Conservation (phyloP, 2,888 invertebrate genomes). For the Pterostichus niger region DNA sequence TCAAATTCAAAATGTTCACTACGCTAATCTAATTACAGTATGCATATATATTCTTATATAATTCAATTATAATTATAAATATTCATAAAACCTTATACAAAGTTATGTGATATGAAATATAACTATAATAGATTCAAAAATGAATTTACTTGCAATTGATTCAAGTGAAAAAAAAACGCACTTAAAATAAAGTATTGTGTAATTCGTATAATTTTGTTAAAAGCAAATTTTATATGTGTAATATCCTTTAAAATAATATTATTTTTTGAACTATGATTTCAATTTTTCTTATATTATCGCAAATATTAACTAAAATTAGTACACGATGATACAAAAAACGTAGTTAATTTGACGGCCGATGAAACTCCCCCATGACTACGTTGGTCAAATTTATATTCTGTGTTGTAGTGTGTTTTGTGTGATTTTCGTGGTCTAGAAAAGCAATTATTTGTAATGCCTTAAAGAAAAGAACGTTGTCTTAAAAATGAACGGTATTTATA, state of each 20-base stretch:
- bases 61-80: too few relatives aligned
- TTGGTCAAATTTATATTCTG: slow-evolving; percentile 47
- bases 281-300: not conserved
- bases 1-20: slow-evolving; percentile 42
- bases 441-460: slow-evolving; percentile 64
- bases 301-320: slow-evolving; percentile 7
- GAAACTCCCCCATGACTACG: slow-evolving; percentile 55
- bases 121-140: too few relatives aligned
- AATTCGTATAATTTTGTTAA: not conserved
- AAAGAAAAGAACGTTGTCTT: slow-evolving; percentile 38
- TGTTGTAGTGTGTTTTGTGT: slow-evolving; percentile 61
- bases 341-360: slow-evolving; percentile 18
- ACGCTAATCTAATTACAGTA: slow-evolving; percentile 13
- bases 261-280: not conserved
- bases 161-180: too few relatives aligned
- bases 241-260: not conserved
- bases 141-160: too few relatives aligned
- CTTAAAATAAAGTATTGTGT: too few relatives aligned
- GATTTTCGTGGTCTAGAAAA: slow-evolving; percentile 60
- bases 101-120: too few relatives aligned
- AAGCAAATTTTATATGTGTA: not conserved
- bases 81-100: too few relatives aligned
- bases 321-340: slow-evolving; percentile 21
- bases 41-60: not conserved
- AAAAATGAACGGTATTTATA: slow-evolving; percentile 65